Percentiles rank a stretch among this genome's conserved stretches.
Conservation (phyloP, 1,140 invertebrate genomes). For the Caenorhabditis briggsae region DNA sequence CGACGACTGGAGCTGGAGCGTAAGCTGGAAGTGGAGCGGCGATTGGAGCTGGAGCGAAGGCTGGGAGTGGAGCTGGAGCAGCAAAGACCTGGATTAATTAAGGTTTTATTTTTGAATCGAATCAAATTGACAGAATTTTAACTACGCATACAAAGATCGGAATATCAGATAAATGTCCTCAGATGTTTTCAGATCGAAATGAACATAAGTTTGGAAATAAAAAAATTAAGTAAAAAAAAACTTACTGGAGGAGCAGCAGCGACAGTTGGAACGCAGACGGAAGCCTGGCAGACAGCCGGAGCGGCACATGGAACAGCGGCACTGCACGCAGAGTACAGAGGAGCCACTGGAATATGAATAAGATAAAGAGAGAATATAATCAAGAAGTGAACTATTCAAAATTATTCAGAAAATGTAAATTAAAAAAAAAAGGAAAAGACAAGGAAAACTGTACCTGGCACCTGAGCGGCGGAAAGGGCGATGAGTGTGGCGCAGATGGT, state of each 20-base stretch:
- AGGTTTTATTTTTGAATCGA: neutral
- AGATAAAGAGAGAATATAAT: too few relatives aligned
- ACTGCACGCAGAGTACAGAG: conserved; percentile 66
- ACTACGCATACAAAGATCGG: too few relatives aligned
- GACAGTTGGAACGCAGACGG: conserved; percentile 63
- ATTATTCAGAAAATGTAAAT: neutral
- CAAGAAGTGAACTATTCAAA: too few relatives aligned
- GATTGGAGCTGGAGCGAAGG: conserved; percentile 32
- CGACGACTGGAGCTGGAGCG: conserved; percentile 59
- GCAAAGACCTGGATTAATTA: neutral
- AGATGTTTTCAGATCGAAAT: neutral
- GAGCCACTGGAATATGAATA: conserved; percentile 54
- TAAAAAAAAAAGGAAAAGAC: neutral
- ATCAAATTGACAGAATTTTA: neutral
- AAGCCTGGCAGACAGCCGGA: conserved; percentile 64
- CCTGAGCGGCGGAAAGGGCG: conserved; percentile 55
- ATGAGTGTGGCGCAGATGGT: conserved; percentile 58
- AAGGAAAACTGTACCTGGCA: conserved; percentile 37
- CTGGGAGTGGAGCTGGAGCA: conserved; percentile 25
- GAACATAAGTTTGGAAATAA: neutral
- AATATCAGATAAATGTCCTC: neutral
- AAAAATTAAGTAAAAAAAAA: neutral
- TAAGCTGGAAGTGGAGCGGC: conserved; percentile 43
- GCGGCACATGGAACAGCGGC: conserved; percentile 66
- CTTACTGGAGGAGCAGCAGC: conserved; percentile 42